A percentile compares a stretch with the other conserved stretches of the same genome.
Evolutionary conservation across 1,140 invertebrate species (phyloP).

Genomic region (Eupristina koningsbergeri): DNA sequence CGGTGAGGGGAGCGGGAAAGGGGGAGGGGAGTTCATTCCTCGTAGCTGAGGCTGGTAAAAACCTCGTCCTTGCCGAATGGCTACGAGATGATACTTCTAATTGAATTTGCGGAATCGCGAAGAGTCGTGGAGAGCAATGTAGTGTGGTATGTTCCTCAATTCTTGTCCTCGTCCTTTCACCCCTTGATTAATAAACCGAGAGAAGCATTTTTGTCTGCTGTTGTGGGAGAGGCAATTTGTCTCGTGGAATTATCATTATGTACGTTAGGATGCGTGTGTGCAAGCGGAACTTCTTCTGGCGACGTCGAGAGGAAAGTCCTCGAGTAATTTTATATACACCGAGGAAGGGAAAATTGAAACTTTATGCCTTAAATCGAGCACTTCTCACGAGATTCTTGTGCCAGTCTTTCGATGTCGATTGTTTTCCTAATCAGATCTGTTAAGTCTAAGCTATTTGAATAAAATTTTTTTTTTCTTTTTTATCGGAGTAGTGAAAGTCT

Average conservation of each 20-base stretch:
- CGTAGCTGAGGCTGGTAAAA: no score
- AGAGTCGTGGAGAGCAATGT: no score
- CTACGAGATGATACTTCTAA: no score
- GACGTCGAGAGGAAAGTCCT: not conserved
- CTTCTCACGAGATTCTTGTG: not conserved
- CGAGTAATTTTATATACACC: not conserved
- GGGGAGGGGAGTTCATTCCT: no score
- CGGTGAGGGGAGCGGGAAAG: no score
- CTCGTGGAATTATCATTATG: not conserved
- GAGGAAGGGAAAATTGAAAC: not conserved
- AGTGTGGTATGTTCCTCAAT: no score
- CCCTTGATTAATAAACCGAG: not conserved
- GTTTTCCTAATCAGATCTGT: not conserved
- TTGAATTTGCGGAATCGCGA: no score
- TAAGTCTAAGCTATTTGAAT: not conserved
- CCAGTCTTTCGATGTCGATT: not conserved
- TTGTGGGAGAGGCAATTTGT: not conserved
- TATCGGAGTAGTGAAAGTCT: not conserved
- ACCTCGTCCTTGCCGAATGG: no score
- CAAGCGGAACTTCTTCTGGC: not conserved
- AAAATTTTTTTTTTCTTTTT: not conserved
- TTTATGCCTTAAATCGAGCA: no score
- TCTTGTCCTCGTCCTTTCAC: no score
- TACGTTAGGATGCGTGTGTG: not conserved
- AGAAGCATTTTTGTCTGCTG: not conserved